These are phyloP conservation scores for Globia sparganii DNA, from an alignment of 2,888 invertebrate species.

Conservation along the genomic window DNA sequence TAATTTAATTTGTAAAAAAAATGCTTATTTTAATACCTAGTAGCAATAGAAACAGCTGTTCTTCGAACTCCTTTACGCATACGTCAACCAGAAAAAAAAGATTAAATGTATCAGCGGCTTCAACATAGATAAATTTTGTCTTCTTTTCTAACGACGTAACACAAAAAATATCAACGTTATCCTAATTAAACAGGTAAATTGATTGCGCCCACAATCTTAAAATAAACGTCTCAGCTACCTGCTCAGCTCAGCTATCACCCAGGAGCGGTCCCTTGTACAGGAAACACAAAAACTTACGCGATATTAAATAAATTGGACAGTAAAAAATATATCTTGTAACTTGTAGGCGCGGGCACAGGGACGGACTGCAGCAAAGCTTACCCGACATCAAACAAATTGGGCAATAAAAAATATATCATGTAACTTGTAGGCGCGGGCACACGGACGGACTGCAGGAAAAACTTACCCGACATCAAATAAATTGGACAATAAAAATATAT, in stretches of 20 bases:
- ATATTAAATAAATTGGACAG: constrained; percentile 64
- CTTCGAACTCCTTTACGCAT: too few species aligned
- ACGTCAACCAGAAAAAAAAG: not conserved
- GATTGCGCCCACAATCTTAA: constrained; percentile 14
- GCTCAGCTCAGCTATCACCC: constrained; percentile 1
- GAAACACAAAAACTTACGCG: constrained; percentile 69
- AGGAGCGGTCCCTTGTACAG: constrained; percentile 46
- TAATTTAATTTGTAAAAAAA: too few species aligned
- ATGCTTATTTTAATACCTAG: too few species aligned
- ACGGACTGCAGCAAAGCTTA: constrained; percentile 66
- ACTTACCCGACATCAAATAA: constrained; percentile 65
- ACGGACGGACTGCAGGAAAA: constrained; percentile 70
- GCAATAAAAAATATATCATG: constrained; percentile 62
- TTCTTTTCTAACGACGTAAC: not conserved
- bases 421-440: constrained; percentile 53
- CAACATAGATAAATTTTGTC: too few species aligned
- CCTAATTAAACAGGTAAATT: constrained; percentile 35
- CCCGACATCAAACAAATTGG: constrained; percentile 65
- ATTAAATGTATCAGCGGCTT: not conserved
- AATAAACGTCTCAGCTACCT: constrained; percentile 42
- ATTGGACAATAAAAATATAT: constrained; percentile 62
- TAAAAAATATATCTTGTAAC: constrained; percentile 64
- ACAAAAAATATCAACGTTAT: not conserved
- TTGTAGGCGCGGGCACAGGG: constrained; percentile 61
- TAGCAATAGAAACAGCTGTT: too few species aligned